These are phyloP conservation scores for Panthera tigris DNA, from an alignment of 2,113 vertebrate species.

Conservation along the genomic window DNA sequence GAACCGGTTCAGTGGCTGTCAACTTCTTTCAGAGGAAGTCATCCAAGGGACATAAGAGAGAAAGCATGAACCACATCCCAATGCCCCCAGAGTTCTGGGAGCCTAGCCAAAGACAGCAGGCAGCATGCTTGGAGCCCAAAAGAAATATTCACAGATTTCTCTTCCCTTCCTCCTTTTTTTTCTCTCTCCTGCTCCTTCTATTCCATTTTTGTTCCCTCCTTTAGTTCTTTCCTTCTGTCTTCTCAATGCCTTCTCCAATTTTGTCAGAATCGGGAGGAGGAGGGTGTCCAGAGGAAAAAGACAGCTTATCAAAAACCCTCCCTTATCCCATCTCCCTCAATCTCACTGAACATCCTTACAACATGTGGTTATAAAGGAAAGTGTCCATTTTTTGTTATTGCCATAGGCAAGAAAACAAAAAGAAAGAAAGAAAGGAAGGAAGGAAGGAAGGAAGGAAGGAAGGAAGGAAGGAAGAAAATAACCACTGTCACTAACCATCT, in stretches of 20 bases:
- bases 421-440: neutral
- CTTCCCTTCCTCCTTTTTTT: neutral
- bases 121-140: neutral
- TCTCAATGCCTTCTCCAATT: neutral
- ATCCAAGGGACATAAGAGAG: neutral
- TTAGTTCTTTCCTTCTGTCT: neutral
- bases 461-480: neutral
- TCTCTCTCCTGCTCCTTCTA: rapidly evolving
- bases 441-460: neutral
- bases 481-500: neutral
- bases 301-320: neutral
- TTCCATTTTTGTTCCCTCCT: neutral
- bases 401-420: neutral
- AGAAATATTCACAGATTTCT: neutral
- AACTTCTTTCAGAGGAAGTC: neutral
- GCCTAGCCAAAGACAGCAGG: neutral
- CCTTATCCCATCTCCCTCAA: neutral
- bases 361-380: neutral
- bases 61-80: neutral
- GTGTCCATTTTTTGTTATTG: neutral
- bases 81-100: neutral
- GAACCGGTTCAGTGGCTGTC: neutral
- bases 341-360: neutral
- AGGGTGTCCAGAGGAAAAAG: neutral
- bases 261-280: neutral